Evolutionary conservation across 1,140 invertebrate genomes (phyloP).

Genomic region (Drosophila setifemur): DNA sequence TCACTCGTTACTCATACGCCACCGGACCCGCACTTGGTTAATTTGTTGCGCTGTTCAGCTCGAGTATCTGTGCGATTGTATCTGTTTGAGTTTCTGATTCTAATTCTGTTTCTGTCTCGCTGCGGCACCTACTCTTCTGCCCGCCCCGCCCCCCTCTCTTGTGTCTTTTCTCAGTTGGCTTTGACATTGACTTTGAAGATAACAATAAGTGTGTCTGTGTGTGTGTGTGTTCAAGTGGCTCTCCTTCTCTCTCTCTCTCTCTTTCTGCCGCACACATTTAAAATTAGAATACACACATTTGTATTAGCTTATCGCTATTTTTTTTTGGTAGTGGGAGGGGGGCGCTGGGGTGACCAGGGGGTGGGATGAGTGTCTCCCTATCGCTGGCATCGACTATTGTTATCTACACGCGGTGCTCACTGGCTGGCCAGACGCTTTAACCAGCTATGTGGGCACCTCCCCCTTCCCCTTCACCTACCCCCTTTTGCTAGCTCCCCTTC

Average conservation of each 20-base stretch:
- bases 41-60: slow-evolving; percentile 8
- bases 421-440: slow-evolving; percentile 31
- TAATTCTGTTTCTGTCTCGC: slow-evolving; percentile 12
- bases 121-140: neutral
- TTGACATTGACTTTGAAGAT: slow-evolving; percentile 78
- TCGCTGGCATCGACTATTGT: slow-evolving; percentile 50
- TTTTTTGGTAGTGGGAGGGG: neutral
- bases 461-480: neutral
- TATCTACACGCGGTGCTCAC: slow-evolving; percentile 67
- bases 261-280: slow-evolving; percentile 29
- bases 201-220: slow-evolving; percentile 29
- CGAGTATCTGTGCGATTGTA: neutral
- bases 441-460: neutral
- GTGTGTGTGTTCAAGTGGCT: slow-evolving; percentile 23
- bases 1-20: slow-evolving; percentile 63
- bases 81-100: slow-evolving; percentile 11
- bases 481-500: neutral
- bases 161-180: slow-evolving; percentile 29
- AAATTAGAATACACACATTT: slow-evolving; percentile 58
- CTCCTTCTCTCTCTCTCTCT: neutral
- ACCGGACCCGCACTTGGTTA: slow-evolving; percentile 31
- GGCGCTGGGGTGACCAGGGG: neutral
- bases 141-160: neutral
- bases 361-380: slow-evolving; percentile 25
- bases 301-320: slow-evolving; percentile 13